Base-by-base conservation (phyloP, 2,113 vertebrate species). In the Indicator indicator region DNA sequence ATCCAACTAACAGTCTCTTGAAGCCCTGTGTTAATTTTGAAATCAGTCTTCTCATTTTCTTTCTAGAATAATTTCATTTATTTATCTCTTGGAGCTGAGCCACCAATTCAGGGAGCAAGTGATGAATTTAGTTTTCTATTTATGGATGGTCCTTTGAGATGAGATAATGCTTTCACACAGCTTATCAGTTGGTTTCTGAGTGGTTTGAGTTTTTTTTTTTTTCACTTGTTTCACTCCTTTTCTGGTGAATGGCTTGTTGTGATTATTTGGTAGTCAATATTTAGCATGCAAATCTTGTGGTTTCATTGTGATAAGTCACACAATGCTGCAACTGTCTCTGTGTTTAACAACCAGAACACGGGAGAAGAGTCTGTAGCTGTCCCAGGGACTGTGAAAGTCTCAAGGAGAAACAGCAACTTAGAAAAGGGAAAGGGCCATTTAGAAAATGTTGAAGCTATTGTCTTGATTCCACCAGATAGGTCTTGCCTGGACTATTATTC, bases 271-370 rank as follows among this genome's bases (percentile, higher is more conserved):
- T 42, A 71, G 80, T 88, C 88, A 93, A 93, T 93, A 95, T 96
- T 95, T 93, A 88, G 69, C 76, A 95, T 95, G 92, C 94, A 78
- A 86, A 90, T 89, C 93, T 91, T 96, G 95, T 83, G 90, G 60
- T 56, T 73, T 81, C 64, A 55, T 93, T 94, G 88, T 88, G 90
- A 88, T 93, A 93, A 96, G 86, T 93, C 58, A 44, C 80, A 96
- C 92, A 96, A 83, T 88, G 86, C 65, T 92, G 83, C 40, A 58
- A 88, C 90, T 92, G 76, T 92, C 70, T 93, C 46, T 54, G 36
- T 78, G 33, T 52, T 86, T 80, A 94, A 75, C 72, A 93, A 94
- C 92, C 54, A 73, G 2, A 68, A 20, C 11, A 0, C 9, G 36
- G 83, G 59, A 93, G 79, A 64, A 71, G 86, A 83, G 38, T 40